phyloP scores from a whole-genome alignment of 2,888 invertebrate genomes.

The Gortyna flavago region DNA sequence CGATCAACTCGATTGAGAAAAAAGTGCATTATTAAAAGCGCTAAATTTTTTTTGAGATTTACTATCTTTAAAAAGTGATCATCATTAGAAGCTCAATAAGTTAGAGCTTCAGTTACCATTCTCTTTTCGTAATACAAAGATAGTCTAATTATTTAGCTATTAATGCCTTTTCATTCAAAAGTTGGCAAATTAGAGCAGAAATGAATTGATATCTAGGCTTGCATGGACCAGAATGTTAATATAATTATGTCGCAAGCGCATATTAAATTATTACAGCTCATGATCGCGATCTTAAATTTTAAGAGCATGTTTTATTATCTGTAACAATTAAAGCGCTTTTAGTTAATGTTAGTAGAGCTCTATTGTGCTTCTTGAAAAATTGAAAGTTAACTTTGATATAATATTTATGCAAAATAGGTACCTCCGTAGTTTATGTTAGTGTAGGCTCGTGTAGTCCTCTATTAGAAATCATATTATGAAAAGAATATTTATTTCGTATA shows the following conservation, averaged over 20 bases:
- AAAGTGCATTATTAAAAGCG: not conserved
- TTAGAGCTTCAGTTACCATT: not conserved
- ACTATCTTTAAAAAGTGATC: not conserved
- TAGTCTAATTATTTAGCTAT: conserved; percentile 43
- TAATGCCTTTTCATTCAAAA: conserved; percentile 26
- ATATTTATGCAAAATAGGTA: not conserved
- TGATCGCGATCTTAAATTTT: conserved; percentile 17
- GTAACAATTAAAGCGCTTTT: conserved; percentile 34
- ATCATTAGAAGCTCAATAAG: not conserved
- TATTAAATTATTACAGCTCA: conserved; percentile 30
- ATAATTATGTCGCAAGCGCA: conserved; percentile 28
- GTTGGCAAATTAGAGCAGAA: conserved; percentile 21
- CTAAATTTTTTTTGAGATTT: not conserved
- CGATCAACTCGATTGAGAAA: not conserved
- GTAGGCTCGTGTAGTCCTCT: too few relatives aligned
- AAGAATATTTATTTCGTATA: not conserved
- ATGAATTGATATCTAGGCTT: conserved; percentile 2
- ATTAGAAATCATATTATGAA: not conserved
- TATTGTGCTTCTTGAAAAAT: conserved; percentile 6
- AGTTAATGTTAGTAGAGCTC: not conserved
- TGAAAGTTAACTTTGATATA: not conserved
- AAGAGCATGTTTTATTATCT: conserved; percentile 15
- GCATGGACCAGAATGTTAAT: conserved; percentile 5
- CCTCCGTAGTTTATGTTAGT: not conserved
- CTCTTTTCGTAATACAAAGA: conserved; percentile 37